Conservation (phyloP, 2,113 vertebrate genomes). For the Lycaon pictus region DNA sequence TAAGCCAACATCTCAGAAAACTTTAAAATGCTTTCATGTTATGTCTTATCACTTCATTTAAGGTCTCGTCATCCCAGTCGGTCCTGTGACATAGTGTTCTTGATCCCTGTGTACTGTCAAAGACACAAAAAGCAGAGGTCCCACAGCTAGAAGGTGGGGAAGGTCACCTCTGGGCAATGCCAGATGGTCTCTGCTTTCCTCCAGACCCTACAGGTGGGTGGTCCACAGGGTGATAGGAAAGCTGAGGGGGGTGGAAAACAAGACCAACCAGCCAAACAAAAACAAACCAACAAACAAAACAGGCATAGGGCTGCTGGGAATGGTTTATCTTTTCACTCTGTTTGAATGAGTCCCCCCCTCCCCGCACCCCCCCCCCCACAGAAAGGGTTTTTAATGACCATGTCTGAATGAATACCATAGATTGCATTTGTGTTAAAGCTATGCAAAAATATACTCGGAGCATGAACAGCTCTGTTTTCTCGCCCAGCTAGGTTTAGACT, state of each 20-base stretch:
- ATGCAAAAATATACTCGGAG: neutral
- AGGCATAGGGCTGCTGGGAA: neutral
- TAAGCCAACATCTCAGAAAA: neutral
- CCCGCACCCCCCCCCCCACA: rapidly evolving
- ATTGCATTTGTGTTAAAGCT: neutral
- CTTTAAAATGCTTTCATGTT: neutral
- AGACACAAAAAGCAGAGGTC: neutral
- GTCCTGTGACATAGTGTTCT: neutral
- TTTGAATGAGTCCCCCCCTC: neutral
- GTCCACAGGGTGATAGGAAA: neutral
- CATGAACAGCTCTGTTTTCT: neutral
- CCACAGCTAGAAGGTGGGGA: neutral
- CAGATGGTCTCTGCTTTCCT: neutral
- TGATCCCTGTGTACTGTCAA: neutral
- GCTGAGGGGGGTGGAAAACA: neutral
- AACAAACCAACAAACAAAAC: neutral
- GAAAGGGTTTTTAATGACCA: neutral
- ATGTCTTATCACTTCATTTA: neutral
- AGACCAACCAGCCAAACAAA: neutral
- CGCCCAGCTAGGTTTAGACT: neutral
- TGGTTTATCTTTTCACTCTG: neutral
- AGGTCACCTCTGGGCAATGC: neutral
- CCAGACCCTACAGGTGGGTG: neutral
- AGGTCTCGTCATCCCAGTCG: neutral
- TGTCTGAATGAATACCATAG: neutral